Percentiles rank a stretch among this genome's conserved stretches.
Conservation (phyloP, 35 echinoderm and acorn worm genomes). For the Ptychodera flava region DNA sequence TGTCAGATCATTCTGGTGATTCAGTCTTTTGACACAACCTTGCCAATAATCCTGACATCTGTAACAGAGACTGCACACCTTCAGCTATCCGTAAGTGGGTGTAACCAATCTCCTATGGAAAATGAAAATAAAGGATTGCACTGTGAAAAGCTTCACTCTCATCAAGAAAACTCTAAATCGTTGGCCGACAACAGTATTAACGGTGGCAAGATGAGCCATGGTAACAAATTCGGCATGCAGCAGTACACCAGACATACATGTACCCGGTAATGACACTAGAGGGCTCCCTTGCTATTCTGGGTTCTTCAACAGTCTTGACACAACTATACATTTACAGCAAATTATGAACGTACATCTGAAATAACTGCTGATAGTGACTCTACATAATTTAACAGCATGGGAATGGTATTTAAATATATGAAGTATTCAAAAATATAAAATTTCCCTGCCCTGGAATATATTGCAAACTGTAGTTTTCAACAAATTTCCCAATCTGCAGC, state of each 20-base stretch:
- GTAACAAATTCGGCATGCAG: not conserved
- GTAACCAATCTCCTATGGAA: conserved; percentile 87
- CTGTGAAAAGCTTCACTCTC: too few species aligned
- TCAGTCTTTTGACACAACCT: conserved; percentile 83
- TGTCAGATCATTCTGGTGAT: not conserved
- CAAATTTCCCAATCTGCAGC: not conserved
- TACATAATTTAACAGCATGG: not conserved
- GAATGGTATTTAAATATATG: too few species aligned
- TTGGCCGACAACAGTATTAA: not conserved
- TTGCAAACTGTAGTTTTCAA: not conserved
- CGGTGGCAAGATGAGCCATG: not conserved
- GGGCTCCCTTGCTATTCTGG: not conserved
- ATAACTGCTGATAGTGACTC: not conserved
- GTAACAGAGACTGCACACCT: conserved; percentile 87
- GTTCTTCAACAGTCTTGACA: too few species aligned
- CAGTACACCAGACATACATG: not conserved
- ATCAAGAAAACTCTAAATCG: not conserved
- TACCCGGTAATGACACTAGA: not conserved
- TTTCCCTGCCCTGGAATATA: not conserved
- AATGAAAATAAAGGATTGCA: too few species aligned
- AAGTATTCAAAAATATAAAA: not conserved
- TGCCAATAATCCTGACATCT: conserved; percentile 79
- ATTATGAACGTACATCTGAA: not conserved
- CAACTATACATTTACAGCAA: not conserved
- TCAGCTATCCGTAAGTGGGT: conserved; percentile 95